Evolutionary conservation across 1,140 invertebrate genomes (phyloP).

Genomic region (Tetramorium parvispinum): DNA sequence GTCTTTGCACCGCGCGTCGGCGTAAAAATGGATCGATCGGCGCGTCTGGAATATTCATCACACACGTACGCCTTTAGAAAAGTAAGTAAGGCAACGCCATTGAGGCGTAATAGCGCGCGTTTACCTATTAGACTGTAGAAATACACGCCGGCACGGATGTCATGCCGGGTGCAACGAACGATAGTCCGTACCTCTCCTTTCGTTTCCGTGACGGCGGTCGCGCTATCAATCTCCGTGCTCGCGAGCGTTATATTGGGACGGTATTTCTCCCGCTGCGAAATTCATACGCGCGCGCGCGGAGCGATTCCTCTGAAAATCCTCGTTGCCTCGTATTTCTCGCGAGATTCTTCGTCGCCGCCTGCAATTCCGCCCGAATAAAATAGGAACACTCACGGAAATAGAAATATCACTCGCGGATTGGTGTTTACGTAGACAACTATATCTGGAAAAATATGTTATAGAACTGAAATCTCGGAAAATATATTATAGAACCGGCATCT

Average conservation of each 20-base stretch:
- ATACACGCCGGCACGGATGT: constrained; percentile 38
- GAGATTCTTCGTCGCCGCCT: constrained; percentile 18
- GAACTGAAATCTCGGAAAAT: not conserved
- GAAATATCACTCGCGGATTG: constrained; percentile 35
- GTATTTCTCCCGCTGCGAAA: constrained; percentile 27
- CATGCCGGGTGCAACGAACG: constrained; percentile 45
- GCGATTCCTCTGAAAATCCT: not conserved
- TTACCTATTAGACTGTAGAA: constrained; percentile 18
- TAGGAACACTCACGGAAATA: constrained; percentile 26
- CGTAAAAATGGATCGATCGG: constrained; percentile 49
- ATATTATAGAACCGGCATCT: not conserved
- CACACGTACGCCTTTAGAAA: constrained; percentile 35
- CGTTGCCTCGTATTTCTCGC: constrained; percentile 23
- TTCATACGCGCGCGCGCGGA: constrained; percentile 21
- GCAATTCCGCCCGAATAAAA: constrained; percentile 40
- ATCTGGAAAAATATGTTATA: not conserved
- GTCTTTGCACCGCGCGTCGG: constrained; percentile 31
- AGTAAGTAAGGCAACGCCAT: constrained; percentile 31
- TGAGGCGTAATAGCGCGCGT: constrained; percentile 37
- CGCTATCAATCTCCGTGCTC: constrained; percentile 37
- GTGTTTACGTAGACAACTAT: constrained; percentile 24
- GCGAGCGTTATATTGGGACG: constrained; percentile 4
- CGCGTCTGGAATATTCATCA: constrained; percentile 19
- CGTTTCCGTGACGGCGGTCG: constrained; percentile 37
- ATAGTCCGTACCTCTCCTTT: constrained; percentile 38